phyloP scores from a whole-genome alignment of 2,797 vertebrate genomes.

The Dromococcyx pavoninus region DNA sequence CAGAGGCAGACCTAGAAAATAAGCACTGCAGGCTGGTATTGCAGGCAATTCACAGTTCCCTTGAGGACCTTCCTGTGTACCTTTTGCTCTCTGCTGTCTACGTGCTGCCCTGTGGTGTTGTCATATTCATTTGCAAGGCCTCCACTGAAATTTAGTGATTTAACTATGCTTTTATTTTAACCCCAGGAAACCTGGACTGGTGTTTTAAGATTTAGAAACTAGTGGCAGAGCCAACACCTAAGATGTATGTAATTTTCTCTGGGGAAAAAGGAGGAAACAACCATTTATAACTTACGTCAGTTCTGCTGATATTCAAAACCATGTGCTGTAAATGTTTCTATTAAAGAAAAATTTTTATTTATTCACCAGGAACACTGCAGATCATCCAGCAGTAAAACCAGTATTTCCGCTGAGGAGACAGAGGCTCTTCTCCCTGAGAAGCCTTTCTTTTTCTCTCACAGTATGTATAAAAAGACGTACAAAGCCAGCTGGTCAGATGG shows the following conservation, averaged over 20 bases:
- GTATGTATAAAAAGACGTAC: neutral
- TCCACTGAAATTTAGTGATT: neutral
- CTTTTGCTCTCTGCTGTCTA: neutral
- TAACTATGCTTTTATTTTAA: neutral
- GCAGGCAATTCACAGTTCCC: neutral
- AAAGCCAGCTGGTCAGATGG: slow-evolving; percentile 46
- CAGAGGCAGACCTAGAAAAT: neutral
- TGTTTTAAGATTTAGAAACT: neutral
- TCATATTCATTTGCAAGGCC: neutral
- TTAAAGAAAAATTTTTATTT: neutral
- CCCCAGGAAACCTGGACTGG: neutral
- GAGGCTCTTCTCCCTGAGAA: neutral
- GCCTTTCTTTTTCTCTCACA: neutral
- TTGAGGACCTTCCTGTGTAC: neutral
- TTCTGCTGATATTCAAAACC: neutral
- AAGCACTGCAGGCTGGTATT: neutral
- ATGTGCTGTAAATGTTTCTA: neutral
- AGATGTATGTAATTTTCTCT: neutral
- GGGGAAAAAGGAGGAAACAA: neutral
- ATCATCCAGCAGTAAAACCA: neutral
- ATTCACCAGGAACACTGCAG: neutral
- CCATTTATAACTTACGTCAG: neutral
- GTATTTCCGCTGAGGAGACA: neutral
- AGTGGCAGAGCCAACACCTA: rapidly evolving
- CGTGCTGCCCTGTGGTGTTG: neutral